Evolutionary conservation across 2,888 invertebrate species (phyloP), one percentile per base, ranked within the genome.

Genomic region (Parnassius apollo): DNA sequence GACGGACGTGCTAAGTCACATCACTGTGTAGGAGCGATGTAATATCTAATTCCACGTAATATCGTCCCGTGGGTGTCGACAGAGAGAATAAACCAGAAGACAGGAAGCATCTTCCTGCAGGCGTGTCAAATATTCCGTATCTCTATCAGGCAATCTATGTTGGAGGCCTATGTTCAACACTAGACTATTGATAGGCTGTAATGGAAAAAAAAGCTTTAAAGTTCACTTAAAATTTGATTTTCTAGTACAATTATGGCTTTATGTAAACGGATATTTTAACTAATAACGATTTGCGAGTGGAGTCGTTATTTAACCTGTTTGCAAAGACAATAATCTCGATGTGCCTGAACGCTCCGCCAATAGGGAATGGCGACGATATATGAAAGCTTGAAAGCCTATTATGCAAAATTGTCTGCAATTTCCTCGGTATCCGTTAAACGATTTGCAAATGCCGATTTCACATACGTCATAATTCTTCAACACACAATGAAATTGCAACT

Each of bases 381-480:
- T 67, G 72, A 73, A 73, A 69, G 70, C 77, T 80, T 81, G 73
- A 81, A 85, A 80, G 81, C 75, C 85, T 83, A 90, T 90, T 90
- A 89, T 80, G 78, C 71, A 74, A 88, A 91, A 91, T 89, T 85
- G 89, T 84, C 81, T 78, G 83, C 90, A 91, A 91, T 91, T 91
- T 90, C 85, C 87, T 76, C 74, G 72, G 78, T 83, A 85, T 81
- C 82, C 81, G 83, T 81, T 89, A 91, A 90, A 89, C 89, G 89
- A 83, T 88, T 88, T 79, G 85, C 90, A 85, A 90, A 90, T 88
- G 87, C 80, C 83, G 78, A 89, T 89, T 89, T 85, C 83, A 82
- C 85, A 88, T 90, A 88, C 89, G 81, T 90, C 90, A 91, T 91
- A 91, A 91, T 91, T 89, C 89, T 84, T 89, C 70, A 69, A 83